Base-by-base conservation (phyloP, 1,140 invertebrate species). In the Yoshiicerus persimilis region DNA sequence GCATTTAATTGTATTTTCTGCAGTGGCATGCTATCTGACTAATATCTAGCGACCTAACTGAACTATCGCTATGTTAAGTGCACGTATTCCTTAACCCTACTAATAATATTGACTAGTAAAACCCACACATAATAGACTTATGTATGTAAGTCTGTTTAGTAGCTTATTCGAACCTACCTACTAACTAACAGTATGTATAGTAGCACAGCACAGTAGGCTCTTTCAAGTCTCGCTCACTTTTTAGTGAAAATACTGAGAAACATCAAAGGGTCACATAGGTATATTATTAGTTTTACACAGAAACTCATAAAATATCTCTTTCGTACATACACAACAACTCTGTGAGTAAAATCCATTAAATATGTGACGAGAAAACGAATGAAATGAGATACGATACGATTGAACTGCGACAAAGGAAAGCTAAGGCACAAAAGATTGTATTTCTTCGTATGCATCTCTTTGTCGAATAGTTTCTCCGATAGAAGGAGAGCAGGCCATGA, bases 361-460 rank as follows among this genome's bases (percentile, higher is more conserved):
- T 34, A 80, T 80, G 75, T 80, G 75, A 38, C 70, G 64, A 70
- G 25, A 16, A 80, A 80, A 80, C 34, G 75, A 80, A 80, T 80
- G 32, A 80, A 80, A 80, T 80, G 34, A 80, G 75, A 80, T 80
- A 80, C 32, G 75, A 80, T 80, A 36, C 75, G 75, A 47, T 56
- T 56, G 23, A 85, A 85, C 83, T 85, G 39, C 47, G 83, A 85
- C 39, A 85, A 85, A 85, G 39, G 83, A 85, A 85, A 85, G 83
- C 83, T 85, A 85, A 85, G 83, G 83, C 83, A 85, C 83, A 47
- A 85, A 85, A 85, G 83, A 85, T 85, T 85, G 83, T 85, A 56
- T 85, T 62, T 85, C 83, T 62, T 62, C 83, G 83, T 85, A 85
- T 85, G 83, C 47, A 62, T 85, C 83, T 47, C 83, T 85, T 62